Conservation (phyloP, 2,113 vertebrate species). For the Serinus canaria region DNA sequence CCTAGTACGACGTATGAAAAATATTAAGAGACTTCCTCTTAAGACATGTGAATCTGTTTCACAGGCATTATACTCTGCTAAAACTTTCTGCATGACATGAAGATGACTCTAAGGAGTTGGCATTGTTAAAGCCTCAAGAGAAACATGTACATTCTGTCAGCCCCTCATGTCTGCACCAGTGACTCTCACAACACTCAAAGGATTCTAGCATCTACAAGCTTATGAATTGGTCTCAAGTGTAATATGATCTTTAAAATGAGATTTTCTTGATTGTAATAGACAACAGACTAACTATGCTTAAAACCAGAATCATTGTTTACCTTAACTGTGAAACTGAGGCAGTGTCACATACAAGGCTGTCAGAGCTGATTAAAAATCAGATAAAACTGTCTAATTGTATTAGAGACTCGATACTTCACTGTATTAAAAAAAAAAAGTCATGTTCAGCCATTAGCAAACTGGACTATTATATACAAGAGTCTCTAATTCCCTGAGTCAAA, state of each 20-base stretch:
- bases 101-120: background rate
- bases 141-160: background rate
- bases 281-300: background rate
- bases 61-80: background rate
- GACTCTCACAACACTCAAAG: background rate
- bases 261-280: background rate
- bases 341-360: background rate
- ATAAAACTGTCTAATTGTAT: background rate
- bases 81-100: background rate
- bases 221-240: background rate
- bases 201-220: background rate
- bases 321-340: background rate
- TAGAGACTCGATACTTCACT: background rate
- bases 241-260: background rate
- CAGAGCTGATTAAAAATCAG: background rate
- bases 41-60: background rate
- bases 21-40: background rate
- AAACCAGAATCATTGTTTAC: background rate
- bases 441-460: background rate
- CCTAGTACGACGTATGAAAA: background rate
- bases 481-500: background rate
- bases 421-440: background rate
- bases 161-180: background rate
- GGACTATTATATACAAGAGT: background rate
- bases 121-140: rapidly evolving